phyloP scores from a whole-genome alignment of 2,888 invertebrate genomes.

The Julus scandinavius region DNA sequence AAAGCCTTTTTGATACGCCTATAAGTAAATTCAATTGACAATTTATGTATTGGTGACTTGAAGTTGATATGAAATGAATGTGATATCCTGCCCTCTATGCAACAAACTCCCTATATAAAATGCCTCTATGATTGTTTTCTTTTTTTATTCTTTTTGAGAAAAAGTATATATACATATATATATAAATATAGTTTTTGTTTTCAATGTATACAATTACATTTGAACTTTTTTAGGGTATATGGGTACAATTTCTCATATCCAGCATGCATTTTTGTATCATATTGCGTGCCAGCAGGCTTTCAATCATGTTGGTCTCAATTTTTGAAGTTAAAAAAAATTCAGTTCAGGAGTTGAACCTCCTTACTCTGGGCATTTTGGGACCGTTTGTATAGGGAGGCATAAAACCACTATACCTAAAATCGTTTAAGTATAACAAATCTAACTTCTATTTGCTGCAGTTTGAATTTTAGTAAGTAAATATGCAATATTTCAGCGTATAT shows the following conservation, averaged over 20 bases:
- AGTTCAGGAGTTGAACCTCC: constrained; percentile 5
- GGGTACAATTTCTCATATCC: background rate
- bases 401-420: too few species aligned
- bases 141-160: background rate
- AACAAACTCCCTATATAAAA: background rate
- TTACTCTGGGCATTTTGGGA: background rate
- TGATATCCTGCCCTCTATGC: background rate
- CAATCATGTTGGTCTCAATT: constrained; percentile 14
- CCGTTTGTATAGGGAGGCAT: background rate
- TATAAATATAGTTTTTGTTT: background rate
- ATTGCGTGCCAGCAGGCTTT: constrained; percentile 39
- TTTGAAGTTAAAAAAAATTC: background rate
- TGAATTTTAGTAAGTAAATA: too few species aligned
- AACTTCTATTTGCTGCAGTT: too few species aligned
- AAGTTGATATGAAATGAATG: constrained; percentile 24
- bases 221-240: background rate
- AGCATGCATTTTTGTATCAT: constrained; percentile 34
- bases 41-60: constrained; percentile 30
- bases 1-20: background rate
- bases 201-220: constrained; percentile 38
- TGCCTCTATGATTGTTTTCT: constrained; percentile 9
- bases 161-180: background rate
- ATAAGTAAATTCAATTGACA: constrained; percentile 26
- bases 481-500: too few species aligned
- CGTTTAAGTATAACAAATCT: too few species aligned